Percentiles rank a stretch among this genome's conserved stretches.
Evolutionary conservation across 2,888 invertebrate genomes (phyloP).

Genomic region (Athripsodes cinereus): DNA sequence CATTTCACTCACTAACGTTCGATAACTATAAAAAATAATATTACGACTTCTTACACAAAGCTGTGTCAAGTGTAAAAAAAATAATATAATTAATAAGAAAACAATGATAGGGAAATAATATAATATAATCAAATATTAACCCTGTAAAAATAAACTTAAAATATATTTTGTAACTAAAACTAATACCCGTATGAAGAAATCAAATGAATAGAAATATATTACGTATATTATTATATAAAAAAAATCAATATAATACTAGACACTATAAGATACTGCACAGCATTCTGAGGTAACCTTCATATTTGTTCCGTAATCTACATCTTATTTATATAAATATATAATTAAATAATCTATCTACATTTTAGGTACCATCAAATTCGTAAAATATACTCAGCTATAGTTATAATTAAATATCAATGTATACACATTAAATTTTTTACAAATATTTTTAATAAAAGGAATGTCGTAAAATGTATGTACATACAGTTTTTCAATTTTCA

Average conservation of each 20-base stretch:
- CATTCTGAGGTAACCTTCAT: conserved; percentile 12
- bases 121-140: too few species aligned
- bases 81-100: conserved; percentile 6
- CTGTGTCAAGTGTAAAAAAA: not conserved
- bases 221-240: conserved; percentile 1
- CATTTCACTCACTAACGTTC: too few species aligned
- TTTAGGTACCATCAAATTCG: conserved; percentile 1
- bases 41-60: too few species aligned
- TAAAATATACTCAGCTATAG: too few species aligned
- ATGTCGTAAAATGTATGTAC: too few species aligned
- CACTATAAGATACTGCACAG: conserved; percentile 1
- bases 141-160: conserved; percentile 20
- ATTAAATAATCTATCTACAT: conserved; percentile 8
- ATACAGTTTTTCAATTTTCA: too few species aligned
- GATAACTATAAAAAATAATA: too few species aligned
- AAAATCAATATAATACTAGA: not conserved
- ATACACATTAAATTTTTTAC: too few species aligned
- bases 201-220: conserved; percentile 10
- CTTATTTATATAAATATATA: not conserved
- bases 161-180: conserved; percentile 34
- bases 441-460: too few species aligned
- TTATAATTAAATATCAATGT: too few species aligned
- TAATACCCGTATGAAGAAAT: conserved; percentile 53
- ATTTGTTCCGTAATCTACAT: conserved; percentile 1
- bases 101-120: conserved; percentile 8